Percentiles rank a stretch among this genome's conserved stretches.
phyloP scores from a whole-genome alignment of 2,113 vertebrate genomes.

The Syrrhaptes paradoxus region DNA sequence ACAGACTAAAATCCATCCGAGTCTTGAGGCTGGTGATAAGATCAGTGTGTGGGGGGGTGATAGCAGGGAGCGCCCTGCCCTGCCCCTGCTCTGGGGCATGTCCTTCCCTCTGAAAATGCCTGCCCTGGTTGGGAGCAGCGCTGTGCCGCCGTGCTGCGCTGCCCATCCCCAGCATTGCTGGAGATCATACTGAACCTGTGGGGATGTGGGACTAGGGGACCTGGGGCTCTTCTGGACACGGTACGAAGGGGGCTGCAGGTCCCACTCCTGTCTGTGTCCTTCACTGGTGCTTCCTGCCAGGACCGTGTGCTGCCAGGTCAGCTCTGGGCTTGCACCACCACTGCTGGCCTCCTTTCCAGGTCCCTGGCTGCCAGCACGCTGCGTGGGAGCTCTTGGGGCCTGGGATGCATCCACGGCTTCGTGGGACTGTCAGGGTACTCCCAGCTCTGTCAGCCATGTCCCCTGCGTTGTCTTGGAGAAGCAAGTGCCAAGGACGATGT shows the following conservation, averaged over 20 bases:
- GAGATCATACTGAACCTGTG: accelerated
- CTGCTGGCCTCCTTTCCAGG: neutral
- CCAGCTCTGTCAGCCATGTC: neutral
- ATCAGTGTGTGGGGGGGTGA: neutral
- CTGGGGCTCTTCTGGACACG: neutral
- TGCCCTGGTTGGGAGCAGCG: accelerated
- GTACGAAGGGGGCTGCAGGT: neutral
- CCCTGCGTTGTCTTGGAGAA: neutral
- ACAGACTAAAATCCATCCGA: accelerated
- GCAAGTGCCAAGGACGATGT: neutral
- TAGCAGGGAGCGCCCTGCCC: accelerated
- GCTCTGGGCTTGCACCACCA: neutral
- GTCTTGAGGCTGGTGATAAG: neutral
- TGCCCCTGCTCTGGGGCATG: accelerated
- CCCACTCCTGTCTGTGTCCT: neutral
- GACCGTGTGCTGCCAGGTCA: neutral
- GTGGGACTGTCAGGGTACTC: neutral
- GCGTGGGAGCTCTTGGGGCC: neutral
- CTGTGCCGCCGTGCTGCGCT: accelerated
- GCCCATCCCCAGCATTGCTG: accelerated
- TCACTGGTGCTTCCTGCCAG: neutral
- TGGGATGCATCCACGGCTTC: neutral
- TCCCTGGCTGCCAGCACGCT: accelerated
- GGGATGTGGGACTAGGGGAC: too few species aligned
- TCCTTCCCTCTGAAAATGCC: neutral